Evolutionary conservation across 2,113 vertebrate species (phyloP).

Genomic region (Cavia aperea): DNA sequence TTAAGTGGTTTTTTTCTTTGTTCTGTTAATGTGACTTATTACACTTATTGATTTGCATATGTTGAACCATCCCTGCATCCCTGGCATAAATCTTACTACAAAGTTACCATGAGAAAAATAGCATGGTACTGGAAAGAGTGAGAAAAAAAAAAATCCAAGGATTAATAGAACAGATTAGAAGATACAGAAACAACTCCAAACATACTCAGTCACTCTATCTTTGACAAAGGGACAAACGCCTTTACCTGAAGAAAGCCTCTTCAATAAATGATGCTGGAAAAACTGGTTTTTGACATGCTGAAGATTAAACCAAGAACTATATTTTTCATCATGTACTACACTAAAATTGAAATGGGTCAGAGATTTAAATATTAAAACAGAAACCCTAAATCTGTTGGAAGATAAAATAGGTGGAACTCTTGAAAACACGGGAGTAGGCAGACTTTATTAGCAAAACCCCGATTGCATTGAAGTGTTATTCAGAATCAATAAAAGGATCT

Average conservation of each 20-base stretch:
- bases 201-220: not conserved
- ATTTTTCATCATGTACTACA: not conserved
- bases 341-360: not conserved
- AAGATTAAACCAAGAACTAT: not conserved
- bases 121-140: not conserved
- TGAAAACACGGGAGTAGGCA: not conserved
- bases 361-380: not conserved
- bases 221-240: not conserved
- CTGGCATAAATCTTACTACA: not conserved
- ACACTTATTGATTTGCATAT: not conserved
- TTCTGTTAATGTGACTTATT: not conserved
- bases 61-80: not conserved
- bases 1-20: not conserved
- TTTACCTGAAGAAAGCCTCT: not conserved
- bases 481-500: not conserved
- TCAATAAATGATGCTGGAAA: not conserved
- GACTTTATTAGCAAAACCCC: not conserved
- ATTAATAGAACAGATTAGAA: not conserved
- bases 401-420: not conserved
- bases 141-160: not conserved
- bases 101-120: not conserved
- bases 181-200: not conserved
- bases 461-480: not conserved
- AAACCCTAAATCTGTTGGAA: not conserved
- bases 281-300: not conserved